Conservation (phyloP, 2,113 vertebrate species). For the Acanthisitta chloris region DNA sequence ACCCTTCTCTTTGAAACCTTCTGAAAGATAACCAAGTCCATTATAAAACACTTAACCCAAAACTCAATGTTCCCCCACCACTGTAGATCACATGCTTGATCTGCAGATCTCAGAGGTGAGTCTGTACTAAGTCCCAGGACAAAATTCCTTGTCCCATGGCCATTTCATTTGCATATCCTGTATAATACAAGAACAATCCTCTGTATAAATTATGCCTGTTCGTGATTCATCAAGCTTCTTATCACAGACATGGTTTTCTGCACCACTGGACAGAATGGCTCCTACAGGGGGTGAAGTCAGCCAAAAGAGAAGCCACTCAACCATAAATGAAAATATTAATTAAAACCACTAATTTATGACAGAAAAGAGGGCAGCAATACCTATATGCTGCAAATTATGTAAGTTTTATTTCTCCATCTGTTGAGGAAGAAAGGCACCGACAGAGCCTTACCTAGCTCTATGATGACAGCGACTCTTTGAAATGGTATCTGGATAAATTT, state of each 20-base stretch:
- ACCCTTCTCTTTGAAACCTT: not conserved
- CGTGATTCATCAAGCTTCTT: not conserved
- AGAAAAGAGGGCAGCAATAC: not conserved
- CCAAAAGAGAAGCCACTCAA: not conserved
- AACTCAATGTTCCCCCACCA: not conserved
- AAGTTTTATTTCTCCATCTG: not conserved
- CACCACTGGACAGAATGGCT: not conserved
- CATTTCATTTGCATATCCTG: not conserved
- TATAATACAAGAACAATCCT: not conserved
- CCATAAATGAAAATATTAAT: slow-evolving; percentile 34
- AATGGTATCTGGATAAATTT: not conserved
- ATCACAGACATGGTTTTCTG: slow-evolving; percentile 18
- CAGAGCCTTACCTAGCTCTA: not conserved
- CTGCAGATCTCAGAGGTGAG: not conserved
- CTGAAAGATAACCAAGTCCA: not conserved
- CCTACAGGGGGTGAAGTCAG: slow-evolving; percentile 35
- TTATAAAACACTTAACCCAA: not conserved
- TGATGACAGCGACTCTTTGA: not conserved
- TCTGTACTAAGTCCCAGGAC: not conserved
- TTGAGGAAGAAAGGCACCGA: not conserved
- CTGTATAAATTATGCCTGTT: not conserved
- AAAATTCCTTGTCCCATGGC: not conserved
- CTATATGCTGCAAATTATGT: not conserved
- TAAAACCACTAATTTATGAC: slow-evolving; percentile 14
- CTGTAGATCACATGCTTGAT: not conserved